Evolutionary conservation across 23 tunicate species (phyloP).

Genomic region (Corella eumyota): DNA sequence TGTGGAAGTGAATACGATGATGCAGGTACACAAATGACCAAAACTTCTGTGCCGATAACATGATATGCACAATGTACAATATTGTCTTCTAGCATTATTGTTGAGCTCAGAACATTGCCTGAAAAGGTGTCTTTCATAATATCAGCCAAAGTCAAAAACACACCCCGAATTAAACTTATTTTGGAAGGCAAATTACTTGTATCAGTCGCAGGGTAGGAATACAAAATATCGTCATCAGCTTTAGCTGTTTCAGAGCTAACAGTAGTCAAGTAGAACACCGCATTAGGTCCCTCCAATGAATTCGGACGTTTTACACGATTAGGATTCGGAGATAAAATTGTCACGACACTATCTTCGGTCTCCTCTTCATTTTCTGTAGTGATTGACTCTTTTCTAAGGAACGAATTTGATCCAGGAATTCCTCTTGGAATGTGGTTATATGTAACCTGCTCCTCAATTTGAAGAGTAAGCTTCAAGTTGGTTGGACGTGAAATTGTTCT

Average conservation of each 20-base stretch:
- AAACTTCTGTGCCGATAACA: conserved; percentile 29
- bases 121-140: conserved; percentile 34
- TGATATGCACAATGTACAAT: conserved; percentile 63
- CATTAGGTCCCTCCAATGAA: conserved; percentile 10
- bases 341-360: neutral
- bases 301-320: neutral
- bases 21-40: conserved; percentile 54
- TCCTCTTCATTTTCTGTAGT: neutral
- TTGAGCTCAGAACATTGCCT: conserved; percentile 31
- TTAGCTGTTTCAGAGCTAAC: conserved; percentile 65
- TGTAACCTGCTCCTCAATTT: too few relatives aligned
- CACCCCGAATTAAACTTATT: conserved; percentile 41
- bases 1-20: conserved; percentile 28
- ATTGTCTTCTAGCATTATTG: conserved; percentile 27
- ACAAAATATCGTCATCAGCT: conserved; percentile 65
- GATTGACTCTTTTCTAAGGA: too few relatives aligned
- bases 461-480: conserved; percentile 25
- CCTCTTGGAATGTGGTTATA: too few relatives aligned
- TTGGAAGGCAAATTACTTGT: conserved; percentile 21
- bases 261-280: conserved; percentile 54
- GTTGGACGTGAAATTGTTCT: conserved; percentile 20
- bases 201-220: conserved; percentile 30
- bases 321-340: conserved; percentile 18
- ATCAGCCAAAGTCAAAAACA: conserved; percentile 71
- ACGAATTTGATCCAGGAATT: too few relatives aligned